These are phyloP conservation scores for Parelbella ahira DNA, from an alignment of 2,888 invertebrate genomes.

Conservation along the genomic window DNA sequence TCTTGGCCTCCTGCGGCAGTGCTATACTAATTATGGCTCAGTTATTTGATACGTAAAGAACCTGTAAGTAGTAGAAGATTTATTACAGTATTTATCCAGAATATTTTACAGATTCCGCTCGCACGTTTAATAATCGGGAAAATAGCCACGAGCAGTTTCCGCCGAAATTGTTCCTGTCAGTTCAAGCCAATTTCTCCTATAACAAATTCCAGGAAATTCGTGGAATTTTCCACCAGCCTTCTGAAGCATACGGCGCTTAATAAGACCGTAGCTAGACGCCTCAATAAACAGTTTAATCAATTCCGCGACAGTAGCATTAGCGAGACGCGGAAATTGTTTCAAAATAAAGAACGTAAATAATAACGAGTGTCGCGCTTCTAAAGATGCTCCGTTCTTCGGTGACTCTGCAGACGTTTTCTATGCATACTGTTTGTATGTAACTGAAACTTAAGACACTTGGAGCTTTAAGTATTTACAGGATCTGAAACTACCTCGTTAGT, in stretches of 20 bases:
- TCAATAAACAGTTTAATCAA: background rate
- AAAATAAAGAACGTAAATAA: background rate
- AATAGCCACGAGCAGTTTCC: conserved; percentile 2
- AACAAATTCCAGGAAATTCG: conserved; percentile 9
- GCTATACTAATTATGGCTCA: no score
- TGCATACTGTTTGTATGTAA: no score
- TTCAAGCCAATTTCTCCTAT: conserved; percentile 10
- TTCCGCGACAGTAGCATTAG: conserved; percentile 1
- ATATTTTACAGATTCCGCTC: conserved; percentile 1
- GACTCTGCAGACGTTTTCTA: no score
- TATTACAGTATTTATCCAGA: no score
- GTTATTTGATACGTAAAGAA: no score
- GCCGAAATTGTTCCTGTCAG: conserved; percentile 10
- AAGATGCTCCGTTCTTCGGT: no score
- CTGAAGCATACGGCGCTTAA: conserved; percentile 2
- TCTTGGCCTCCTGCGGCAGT: no score
- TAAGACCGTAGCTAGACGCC: conserved; percentile 1
- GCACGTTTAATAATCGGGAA: conserved; percentile 2
- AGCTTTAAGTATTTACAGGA: no score
- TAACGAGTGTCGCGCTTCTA: no score
- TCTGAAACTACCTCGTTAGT: no score
- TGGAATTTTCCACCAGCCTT: conserved; percentile 10
- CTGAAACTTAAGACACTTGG: no score
- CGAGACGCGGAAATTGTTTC: background rate
- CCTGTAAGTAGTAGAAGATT: no score